Conservation (phyloP, 30 jellyfish, hydroid and myxozoan species). For the Nemopilema nomurai region DNA sequence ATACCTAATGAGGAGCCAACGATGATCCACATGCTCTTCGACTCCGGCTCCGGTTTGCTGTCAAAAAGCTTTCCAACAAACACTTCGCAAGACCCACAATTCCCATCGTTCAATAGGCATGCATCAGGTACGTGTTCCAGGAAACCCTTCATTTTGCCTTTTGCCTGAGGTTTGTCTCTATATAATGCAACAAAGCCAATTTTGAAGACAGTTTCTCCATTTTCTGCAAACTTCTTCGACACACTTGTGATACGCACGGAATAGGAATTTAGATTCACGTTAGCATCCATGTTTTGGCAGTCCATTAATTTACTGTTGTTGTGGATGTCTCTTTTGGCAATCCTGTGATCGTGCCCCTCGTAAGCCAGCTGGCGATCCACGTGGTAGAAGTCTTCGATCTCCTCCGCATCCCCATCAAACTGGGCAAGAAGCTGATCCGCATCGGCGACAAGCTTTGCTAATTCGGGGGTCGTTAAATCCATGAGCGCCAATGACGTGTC, state of each 20-base stretch:
- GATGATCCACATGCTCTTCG: slow-evolving; percentile 32
- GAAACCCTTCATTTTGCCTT: slow-evolving; percentile 8
- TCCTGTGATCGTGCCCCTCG: background rate
- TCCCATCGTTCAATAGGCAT: slow-evolving; percentile 20
- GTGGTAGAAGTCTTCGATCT: background rate
- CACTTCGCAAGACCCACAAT: slow-evolving; percentile 19
- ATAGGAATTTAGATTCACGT: slow-evolving; percentile 7
- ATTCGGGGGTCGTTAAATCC: background rate
- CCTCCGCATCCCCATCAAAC: slow-evolving; percentile 11
- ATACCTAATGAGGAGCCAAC: slow-evolving; percentile 45
- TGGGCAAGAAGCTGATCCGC: background rate
- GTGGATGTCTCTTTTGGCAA: slow-evolving; percentile 6
- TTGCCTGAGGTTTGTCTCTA: slow-evolving; percentile 31
- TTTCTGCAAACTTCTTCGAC: slow-evolving; percentile 13
- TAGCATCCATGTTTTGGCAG: slow-evolving; percentile 6
- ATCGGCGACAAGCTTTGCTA: background rate
- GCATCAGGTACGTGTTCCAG: slow-evolving; percentile 8
- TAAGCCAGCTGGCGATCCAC: background rate
- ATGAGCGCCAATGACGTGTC: background rate
- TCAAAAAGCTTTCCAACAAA: slow-evolving; percentile 41
- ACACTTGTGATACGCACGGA: slow-evolving; percentile 48
- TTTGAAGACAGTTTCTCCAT: slow-evolving; percentile 28
- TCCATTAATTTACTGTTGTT: background rate
- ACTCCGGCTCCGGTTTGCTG: slow-evolving; percentile 3
- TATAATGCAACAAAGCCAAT: slow-evolving; percentile 55